A percentile compares a stretch with the other conserved stretches of the same genome.
phyloP scores from a whole-genome alignment of 1,140 invertebrate genomes.

The Heliconius nattereri region DNA sequence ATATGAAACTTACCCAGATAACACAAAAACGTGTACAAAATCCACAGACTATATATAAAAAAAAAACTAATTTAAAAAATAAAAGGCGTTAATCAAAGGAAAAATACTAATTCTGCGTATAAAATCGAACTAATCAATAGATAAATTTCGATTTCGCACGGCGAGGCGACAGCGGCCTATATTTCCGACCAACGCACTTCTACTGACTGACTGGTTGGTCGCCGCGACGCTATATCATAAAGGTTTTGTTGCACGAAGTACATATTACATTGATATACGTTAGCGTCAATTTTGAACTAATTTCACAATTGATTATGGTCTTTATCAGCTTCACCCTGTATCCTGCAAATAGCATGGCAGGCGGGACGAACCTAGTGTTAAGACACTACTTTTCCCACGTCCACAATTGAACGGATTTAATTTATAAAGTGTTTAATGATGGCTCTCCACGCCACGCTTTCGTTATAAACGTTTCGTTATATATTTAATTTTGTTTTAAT shows the following conservation, averaged over 20 bases:
- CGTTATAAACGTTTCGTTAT: too few species aligned
- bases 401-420: too few species aligned
- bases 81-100: slow-evolving; percentile 7
- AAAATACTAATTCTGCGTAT: neutral
- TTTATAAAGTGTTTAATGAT: too few species aligned
- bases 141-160: slow-evolving; percentile 54
- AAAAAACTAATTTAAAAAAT: neutral
- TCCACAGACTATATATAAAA: neutral
- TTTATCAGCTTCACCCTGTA: neutral
- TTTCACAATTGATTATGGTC: neutral
- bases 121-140: slow-evolving; percentile 54
- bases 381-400: too few species aligned
- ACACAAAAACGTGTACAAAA: neutral
- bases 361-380: too few species aligned
- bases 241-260: slow-evolving; percentile 39
- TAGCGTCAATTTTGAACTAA: neutral
- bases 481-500: too few species aligned
- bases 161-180: slow-evolving; percentile 58
- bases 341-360: too few species aligned
- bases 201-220: slow-evolving; percentile 48
- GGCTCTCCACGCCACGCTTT: too few species aligned
- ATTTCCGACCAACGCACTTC: slow-evolving; percentile 54
- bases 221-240: slow-evolving; percentile 31
- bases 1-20: neutral
- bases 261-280: neutral